phyloP scores from a whole-genome alignment of 92 coral and sea anemone genomes.

The Phymanthus crucifer region DNA sequence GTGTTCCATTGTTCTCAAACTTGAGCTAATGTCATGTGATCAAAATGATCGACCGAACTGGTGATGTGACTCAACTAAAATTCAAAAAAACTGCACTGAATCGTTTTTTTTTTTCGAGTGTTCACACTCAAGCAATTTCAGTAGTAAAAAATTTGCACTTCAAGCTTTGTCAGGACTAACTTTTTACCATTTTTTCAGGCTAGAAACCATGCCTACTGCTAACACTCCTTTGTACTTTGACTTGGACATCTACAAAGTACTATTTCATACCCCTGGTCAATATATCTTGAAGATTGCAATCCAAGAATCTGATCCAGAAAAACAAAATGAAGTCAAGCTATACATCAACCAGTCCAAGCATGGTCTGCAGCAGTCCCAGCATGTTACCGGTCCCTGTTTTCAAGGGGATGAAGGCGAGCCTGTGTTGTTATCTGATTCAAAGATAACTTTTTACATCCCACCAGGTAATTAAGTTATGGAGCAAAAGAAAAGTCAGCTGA shows the following conservation, averaged over 20 bases:
- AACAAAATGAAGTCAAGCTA: slow-evolving; percentile 52
- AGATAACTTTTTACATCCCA: slow-evolving; percentile 67
- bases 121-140: no score
- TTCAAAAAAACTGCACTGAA: no score
- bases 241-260: slow-evolving; percentile 50
- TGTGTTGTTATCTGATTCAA: slow-evolving; percentile 43
- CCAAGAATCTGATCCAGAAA: slow-evolving; percentile 57
- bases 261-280: slow-evolving; percentile 55
- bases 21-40: no score
- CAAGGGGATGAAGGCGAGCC: slow-evolving; percentile 51
- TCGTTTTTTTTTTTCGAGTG: no score
- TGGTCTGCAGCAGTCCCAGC: slow-evolving; percentile 4
- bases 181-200: not conserved
- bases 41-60: no score
- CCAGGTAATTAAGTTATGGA: slow-evolving; percentile 71
- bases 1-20: no score
- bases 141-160: no score
- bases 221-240: slow-evolving; percentile 6
- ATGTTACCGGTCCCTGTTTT: slow-evolving; percentile 53
- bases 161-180: no score
- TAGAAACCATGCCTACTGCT: slow-evolving; percentile 1
- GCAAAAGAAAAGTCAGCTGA: no score
- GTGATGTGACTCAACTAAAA: no score
- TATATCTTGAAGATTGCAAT: slow-evolving; percentile 61
- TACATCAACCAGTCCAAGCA: slow-evolving; percentile 42